Evolutionary conservation across 2,888 invertebrate species (phyloP).

Genomic region (Hedychridium roseum): DNA sequence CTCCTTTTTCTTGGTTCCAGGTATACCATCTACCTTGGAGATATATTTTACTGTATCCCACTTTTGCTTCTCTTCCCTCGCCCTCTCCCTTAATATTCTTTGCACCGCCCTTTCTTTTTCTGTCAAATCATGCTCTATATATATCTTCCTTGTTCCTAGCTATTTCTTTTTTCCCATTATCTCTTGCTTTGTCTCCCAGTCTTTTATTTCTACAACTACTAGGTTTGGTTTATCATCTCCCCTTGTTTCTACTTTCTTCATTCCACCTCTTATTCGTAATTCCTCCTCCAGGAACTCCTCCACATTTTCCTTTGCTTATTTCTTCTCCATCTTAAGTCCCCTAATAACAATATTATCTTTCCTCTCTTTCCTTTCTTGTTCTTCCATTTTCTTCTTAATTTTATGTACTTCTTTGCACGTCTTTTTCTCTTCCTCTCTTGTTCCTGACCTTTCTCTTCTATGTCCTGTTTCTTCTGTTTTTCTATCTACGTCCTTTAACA

Average conservation of each 20-base stretch:
- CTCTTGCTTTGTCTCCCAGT: not conserved
- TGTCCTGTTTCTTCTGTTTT: no score
- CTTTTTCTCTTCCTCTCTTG: no score
- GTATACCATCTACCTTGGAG: no score
- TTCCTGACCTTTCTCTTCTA: no score
- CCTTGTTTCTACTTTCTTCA: not conserved
- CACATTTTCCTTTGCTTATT: slow-evolving; percentile 5
- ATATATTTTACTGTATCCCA: slow-evolving; percentile 10
- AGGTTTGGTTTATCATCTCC: not conserved
- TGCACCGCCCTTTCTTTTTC: slow-evolving; percentile 12
- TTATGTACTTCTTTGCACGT: not conserved
- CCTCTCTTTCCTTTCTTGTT: slow-evolving; percentile 1
- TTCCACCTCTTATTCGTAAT: slow-evolving; percentile 1
- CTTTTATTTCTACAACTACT: slow-evolving; percentile 1
- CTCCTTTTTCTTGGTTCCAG: slow-evolving; percentile 1
- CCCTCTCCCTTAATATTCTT: slow-evolving; percentile 7
- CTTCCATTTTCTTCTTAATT: not conserved
- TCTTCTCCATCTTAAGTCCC: not conserved
- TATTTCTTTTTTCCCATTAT: slow-evolving; percentile 2
- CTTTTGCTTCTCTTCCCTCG: slow-evolving; percentile 8
- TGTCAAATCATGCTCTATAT: slow-evolving; percentile 1
- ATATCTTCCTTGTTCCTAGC: not conserved
- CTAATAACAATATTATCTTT: no score
- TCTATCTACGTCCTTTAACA: no score
- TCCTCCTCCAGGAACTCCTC: slow-evolving; percentile 2